Evolutionary conservation across 2,888 invertebrate genomes (phyloP).

Genomic region (Clunio marinus): DNA sequence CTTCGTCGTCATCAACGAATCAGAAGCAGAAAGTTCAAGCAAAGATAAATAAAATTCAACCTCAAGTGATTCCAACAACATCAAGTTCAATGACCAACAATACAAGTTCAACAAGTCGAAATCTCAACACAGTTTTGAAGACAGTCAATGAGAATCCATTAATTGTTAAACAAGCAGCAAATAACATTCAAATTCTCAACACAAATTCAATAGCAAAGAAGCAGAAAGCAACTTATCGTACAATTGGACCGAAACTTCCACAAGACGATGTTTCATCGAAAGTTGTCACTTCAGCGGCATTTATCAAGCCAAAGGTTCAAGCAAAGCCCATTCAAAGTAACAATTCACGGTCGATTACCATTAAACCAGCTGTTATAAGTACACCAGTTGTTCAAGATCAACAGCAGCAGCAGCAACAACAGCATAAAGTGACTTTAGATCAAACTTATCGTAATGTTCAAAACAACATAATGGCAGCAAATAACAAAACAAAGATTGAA

Average conservation of each 20-base stretch:
- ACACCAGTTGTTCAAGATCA: slow-evolving; percentile 39
- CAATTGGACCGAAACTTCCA: slow-evolving; percentile 31
- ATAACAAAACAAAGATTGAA: slow-evolving; percentile 18
- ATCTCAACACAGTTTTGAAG: slow-evolving; percentile 15
- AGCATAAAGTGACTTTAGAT: slow-evolving; percentile 23
- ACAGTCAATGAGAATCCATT: slow-evolving; percentile 14
- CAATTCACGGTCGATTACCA: slow-evolving; percentile 40
- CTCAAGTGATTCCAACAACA: slow-evolving; percentile 39
- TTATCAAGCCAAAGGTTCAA: slow-evolving; percentile 45
- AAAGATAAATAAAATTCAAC: slow-evolving; percentile 41
- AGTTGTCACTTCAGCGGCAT: slow-evolving; percentile 39
- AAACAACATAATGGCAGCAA: slow-evolving; percentile 32
- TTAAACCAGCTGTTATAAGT: slow-evolving; percentile 26
- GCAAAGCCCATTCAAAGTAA: slow-evolving; percentile 42
- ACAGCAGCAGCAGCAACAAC: slow-evolving; percentile 25
- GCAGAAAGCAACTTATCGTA: slow-evolving; percentile 36
- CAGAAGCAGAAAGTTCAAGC: slow-evolving; percentile 41
- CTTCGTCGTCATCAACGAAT: slow-evolving; percentile 41
- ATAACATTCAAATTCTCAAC: slow-evolving; percentile 40
- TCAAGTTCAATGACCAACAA: background rate
- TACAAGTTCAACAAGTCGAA: background rate
- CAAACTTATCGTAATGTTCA: slow-evolving; percentile 35
- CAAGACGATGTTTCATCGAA: slow-evolving; percentile 22
- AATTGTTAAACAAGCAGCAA: slow-evolving; percentile 41
- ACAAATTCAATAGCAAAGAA: slow-evolving; percentile 22